Evolutionary conservation across 2,113 vertebrate genomes (phyloP), one percentile per base, ranked within the genome.

Genomic region (Ascaphus truei): DNA sequence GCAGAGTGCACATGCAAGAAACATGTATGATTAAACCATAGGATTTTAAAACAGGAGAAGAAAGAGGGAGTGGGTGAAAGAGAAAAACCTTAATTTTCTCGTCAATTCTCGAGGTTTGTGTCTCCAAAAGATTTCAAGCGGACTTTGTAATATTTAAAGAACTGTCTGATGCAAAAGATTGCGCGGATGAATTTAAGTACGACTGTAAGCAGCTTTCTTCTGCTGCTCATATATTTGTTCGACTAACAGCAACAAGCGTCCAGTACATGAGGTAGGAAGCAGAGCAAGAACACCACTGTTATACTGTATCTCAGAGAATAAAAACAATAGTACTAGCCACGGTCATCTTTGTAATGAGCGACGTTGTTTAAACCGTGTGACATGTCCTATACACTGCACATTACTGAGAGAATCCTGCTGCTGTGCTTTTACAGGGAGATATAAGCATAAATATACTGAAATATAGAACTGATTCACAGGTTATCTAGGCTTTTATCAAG

Each of bases 341-440:
- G 9, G 16, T 76, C 29, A 43, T 58, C 51, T 22, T 76, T 30
- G 2, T 63, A 30, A 56, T 68, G 50, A 72, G 36, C 20, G 33
- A 33, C 50, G 45, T 47, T 7, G 34, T 73, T 71, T 62, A 75
- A 74, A 72, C 71, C 53, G 43, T 36, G 36, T 30, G 53, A 43
- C 7, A 41, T 29, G 73, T 64, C 62, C 9, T 33, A 57, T 65
- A 52, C 18, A 1, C 26, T 53, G 62, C 0, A 1, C 0, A 0
- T 56, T 64, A 73, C 53, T 3, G 56, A 77, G 68, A 12, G 26
- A 72, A 73, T 62, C 20, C 30, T 71, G 71, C 69, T 62, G 43
- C 62, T 74, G 23, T 74, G 58, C 51, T 56, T 77, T 76, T 76
- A 72, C 41, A 75, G 5, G n/a, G 45, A 73, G 62, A 64, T 73